Evolutionary conservation across 2,888 invertebrate genomes (phyloP).

Genomic region (Hermaeophaga mercurialis): DNA sequence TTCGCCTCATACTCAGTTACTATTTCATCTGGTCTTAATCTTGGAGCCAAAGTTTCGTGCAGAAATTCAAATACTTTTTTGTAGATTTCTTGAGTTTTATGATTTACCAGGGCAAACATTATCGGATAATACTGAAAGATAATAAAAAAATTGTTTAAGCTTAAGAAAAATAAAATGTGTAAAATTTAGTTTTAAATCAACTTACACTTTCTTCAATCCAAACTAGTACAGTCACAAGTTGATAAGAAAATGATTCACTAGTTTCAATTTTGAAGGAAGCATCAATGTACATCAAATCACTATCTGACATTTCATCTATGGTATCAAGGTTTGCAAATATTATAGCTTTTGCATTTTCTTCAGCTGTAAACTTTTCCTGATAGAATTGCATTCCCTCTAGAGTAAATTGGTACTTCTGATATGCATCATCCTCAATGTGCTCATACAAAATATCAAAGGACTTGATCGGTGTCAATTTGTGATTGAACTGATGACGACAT

Average conservation of each 20-base stretch:
- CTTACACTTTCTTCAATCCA: slow-evolving; percentile 54
- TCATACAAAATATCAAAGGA: slow-evolving; percentile 51
- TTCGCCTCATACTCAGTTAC: slow-evolving; percentile 54
- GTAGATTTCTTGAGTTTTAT: slow-evolving; percentile 50
- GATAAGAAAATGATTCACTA: slow-evolving; percentile 49
- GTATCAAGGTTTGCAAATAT: slow-evolving; percentile 50
- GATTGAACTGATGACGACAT: slow-evolving; percentile 46
- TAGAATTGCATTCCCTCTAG: slow-evolving; percentile 53
- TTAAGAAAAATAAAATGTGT: not conserved
- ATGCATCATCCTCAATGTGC: slow-evolving; percentile 47
- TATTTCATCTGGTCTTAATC: slow-evolving; percentile 51
- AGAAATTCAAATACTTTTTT: slow-evolving; percentile 50
- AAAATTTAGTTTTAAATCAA: slow-evolving; percentile 20
- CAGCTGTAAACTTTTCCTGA: slow-evolving; percentile 66
- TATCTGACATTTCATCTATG: slow-evolving; percentile 44
- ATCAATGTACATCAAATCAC: slow-evolving; percentile 54
- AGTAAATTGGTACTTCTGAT: slow-evolving; percentile 52
- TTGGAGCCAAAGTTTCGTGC: slow-evolving; percentile 48
- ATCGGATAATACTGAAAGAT: slow-evolving; percentile 52
- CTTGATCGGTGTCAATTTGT: slow-evolving; percentile 40
- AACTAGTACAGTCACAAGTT: slow-evolving; percentile 51
- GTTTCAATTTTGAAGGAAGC: slow-evolving; percentile 52
- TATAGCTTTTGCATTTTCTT: slow-evolving; percentile 51
- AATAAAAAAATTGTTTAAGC: not conserved
- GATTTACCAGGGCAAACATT: slow-evolving; percentile 49